Percentiles rank a stretch among this genome's conserved stretches.
Conservation (phyloP, 2,797 vertebrate species). For the Numenius phaeopus region DNA sequence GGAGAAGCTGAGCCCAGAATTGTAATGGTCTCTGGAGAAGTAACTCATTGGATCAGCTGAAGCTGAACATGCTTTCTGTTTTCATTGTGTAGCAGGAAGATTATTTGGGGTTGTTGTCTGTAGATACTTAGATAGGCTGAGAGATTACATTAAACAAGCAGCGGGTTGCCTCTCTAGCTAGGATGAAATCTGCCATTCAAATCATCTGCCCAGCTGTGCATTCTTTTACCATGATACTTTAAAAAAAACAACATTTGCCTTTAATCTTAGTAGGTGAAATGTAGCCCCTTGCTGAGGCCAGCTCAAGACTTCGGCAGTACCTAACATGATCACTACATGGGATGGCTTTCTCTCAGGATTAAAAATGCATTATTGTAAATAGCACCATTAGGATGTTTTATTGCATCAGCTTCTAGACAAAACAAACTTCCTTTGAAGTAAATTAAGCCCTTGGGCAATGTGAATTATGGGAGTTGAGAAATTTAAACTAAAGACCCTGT, state of each 20-base stretch:
- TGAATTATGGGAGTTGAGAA: slow-evolving; percentile 45
- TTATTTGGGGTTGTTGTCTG: slow-evolving; percentile 6
- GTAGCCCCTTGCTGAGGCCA: slow-evolving; percentile 6
- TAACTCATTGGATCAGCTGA: background rate
- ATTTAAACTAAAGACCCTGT: slow-evolving; percentile 47
- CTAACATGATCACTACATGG: background rate
- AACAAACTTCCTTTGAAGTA: slow-evolving; percentile 68
- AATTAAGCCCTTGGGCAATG: slow-evolving; percentile 52
- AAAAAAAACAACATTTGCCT: background rate
- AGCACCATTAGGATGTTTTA: slow-evolving; percentile 59
- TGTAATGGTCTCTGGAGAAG: background rate
- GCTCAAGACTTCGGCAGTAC: slow-evolving; percentile 7
- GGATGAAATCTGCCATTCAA: slow-evolving; percentile 45
- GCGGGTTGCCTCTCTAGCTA: slow-evolving; percentile 18
- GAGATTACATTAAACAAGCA: slow-evolving; percentile 28
- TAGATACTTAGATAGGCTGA: background rate
- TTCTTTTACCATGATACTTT: slow-evolving; percentile 37
- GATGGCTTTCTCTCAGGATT: slow-evolving; percentile 22
- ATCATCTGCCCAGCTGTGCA: slow-evolving; percentile 56
- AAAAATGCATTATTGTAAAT: slow-evolving; percentile 55
- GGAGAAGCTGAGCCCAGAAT: background rate
- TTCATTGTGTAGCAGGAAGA: background rate
- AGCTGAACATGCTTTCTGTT: background rate
- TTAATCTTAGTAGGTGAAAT: slow-evolving; percentile 46
- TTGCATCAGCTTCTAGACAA: slow-evolving; percentile 54